Evolutionary conservation across 2,888 invertebrate genomes (phyloP), one percentile per base, ranked within the genome.

Genomic region (Nomada fabriciana): DNA sequence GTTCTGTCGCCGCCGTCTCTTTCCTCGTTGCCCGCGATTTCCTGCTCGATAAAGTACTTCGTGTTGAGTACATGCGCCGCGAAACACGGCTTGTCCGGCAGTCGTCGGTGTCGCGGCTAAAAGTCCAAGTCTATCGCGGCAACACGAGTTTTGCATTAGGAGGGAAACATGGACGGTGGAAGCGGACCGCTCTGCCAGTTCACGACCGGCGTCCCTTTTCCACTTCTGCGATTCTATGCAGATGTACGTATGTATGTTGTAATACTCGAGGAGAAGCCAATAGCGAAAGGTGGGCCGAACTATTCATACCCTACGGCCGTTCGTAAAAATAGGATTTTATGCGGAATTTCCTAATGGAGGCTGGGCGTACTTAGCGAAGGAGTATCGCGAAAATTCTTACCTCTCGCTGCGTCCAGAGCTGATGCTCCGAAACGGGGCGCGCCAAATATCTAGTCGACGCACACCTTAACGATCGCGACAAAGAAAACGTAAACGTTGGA

Each of bases 301-400:
- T 84, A 86, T 89, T 86, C 86, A 83, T 84, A 85, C 83, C 81
- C 82, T 76, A 61, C 79, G 83, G 64, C 25, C 78, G 76, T 86
- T 92, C 86, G 89, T 92, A 92, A 92, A 92, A 92, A 92, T 92
- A 92, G 92, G 90, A 89, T 89, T 91, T 91, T 90, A 3, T 10
- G 2, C 89, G 90, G 88, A 88, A 89, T 91, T 92, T 91, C 91
- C 87, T 88, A 87, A 87, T 88, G 89, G 86, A 86, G 88, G 36
- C 36, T 7, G 36, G 36, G 36, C 36, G 36, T 36, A 36, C 36
- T 36, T 36, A 36, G 36, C 36, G 36, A 36, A 36, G 36, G 36
- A 36, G 36, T 36, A 1, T 7, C 36, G 36, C 36, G 36, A 36
- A 5, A 7, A 36, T 36, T 36, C 36, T 36, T 7, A 36, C 36